Base-by-base conservation (phyloP, 2,113 vertebrate genomes). In the Ceyx melanurus region DNA sequence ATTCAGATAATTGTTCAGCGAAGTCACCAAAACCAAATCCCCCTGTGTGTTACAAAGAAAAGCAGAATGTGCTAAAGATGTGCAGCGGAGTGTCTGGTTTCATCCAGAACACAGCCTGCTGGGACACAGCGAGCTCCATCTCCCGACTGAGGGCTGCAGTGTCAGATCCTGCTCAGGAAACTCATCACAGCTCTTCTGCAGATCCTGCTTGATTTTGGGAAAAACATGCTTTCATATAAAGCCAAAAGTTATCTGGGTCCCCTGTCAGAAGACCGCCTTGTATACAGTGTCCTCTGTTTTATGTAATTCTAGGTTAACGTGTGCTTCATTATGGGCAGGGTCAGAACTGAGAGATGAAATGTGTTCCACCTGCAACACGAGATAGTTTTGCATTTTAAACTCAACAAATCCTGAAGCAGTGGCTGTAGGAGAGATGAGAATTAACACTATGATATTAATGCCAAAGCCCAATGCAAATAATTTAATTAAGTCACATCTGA, bases 21-120 rank as follows among this genome's bases (percentile, higher is more conserved):
- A 76, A 81, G 58, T 89, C 86, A 95, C 86, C 78, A 43, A 84
- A 92, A 29, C 50, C 0, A 2, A 92, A 90, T 87, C 13, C 82
- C 72, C 53, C 25, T 35, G 71, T 29, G 86, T 58, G 40, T 74
- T 70, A 1, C 46, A 76, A 87, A 93, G 92, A 78, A 45, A 79
- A 76, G 85, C 50, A 65, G 64, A 67, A 82, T 89, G 81, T 94
- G 89, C 71, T 76, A 66, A 89, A 88, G 82, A 90, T 92, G 94
- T 92, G 82, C 28, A 17, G 79, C 20, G 50, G 83, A 79, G 83
- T 51, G 51, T 90, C 92, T 68, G 86, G 86, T 96, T 92, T 82
- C 81, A 79, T 82, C 35, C 78, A 94, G 88, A 84, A 61, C 89
- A 43, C 1, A 0, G 50, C 81, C 71, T 86, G 92, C 88, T 87